Evolutionary conservation across 2,888 invertebrate genomes (phyloP).

Genomic region (Trichogramma evanescens): DNA sequence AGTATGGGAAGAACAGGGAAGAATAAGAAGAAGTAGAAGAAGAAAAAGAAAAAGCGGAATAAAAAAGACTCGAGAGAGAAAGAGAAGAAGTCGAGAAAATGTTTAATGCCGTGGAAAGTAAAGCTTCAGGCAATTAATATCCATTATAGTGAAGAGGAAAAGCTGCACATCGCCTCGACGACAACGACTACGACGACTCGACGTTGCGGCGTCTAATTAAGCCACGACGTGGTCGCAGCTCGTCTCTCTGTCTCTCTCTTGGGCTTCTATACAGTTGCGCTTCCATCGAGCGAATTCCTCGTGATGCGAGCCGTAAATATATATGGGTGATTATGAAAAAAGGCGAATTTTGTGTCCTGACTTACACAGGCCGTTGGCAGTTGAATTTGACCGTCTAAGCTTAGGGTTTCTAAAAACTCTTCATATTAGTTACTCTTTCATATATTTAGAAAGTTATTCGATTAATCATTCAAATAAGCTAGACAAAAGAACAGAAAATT

Average conservation of each 20-base stretch:
- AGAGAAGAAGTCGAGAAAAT: slow-evolving; percentile 39
- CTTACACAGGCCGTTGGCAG: too few species aligned
- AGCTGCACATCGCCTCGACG: neutral
- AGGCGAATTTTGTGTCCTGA: too few species aligned
- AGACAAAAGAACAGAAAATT: too few species aligned
- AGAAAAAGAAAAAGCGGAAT: neutral
- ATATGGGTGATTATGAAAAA: too few species aligned
- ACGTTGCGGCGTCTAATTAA: slow-evolving; percentile 15
- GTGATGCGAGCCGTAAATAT: too few species aligned
- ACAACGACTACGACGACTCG: neutral
- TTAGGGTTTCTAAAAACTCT: too few species aligned
- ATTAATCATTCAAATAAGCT: too few species aligned
- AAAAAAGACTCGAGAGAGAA: slow-evolving; percentile 36
- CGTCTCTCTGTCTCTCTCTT: neutral
- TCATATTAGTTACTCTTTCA: too few species aligned
- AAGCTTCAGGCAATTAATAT: slow-evolving; percentile 46
- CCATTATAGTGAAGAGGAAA: slow-evolving; percentile 38
- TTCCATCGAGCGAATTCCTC: too few species aligned
- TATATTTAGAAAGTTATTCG: too few species aligned
- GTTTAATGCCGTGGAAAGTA: slow-evolving; percentile 46
- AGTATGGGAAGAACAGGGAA: neutral
- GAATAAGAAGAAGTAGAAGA: neutral
- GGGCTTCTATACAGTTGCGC: neutral
- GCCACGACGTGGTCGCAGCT: slow-evolving; percentile 11
- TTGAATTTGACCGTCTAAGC: too few species aligned